Evolutionary conservation across 2,797 vertebrate genomes (phyloP).

Genomic region (Schizothorax lantsangensis): DNA sequence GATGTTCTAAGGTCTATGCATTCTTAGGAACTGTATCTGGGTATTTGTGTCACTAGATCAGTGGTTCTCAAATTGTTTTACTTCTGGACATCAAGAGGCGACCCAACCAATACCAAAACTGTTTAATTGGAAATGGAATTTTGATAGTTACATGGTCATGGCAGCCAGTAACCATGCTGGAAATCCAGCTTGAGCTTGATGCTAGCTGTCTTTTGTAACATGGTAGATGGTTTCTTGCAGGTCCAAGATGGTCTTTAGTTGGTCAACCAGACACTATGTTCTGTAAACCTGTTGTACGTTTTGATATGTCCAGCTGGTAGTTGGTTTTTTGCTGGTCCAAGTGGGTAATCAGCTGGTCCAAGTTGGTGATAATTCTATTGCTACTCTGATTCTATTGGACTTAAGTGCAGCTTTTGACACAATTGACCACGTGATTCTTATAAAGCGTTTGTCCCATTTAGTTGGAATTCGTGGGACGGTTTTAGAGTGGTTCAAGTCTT

Average conservation of each 20-base stretch:
- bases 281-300: neutral
- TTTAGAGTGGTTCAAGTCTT: too few species aligned
- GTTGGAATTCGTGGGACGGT: too few species aligned
- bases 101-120: neutral
- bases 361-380: neutral
- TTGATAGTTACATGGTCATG: neutral
- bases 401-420: too few species aligned
- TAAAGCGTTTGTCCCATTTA: too few species aligned
- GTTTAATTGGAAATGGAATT: neutral
- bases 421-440: too few species aligned
- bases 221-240: neutral
- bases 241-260: neutral
- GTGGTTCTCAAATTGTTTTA: neutral
- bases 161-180: too few species aligned
- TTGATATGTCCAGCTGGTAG: neutral
- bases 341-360: neutral
- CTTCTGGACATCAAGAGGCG: neutral
- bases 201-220: neutral
- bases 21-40: neutral
- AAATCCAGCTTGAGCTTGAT: neutral
- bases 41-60: slow-evolving; percentile 29
- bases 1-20: slow-evolving; percentile 7
- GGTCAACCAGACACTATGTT: neutral
- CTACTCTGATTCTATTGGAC: too few species aligned
- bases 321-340: neutral